Evolutionary conservation across 2,888 invertebrate species (phyloP).

Genomic region (Pollenia labialis): DNA sequence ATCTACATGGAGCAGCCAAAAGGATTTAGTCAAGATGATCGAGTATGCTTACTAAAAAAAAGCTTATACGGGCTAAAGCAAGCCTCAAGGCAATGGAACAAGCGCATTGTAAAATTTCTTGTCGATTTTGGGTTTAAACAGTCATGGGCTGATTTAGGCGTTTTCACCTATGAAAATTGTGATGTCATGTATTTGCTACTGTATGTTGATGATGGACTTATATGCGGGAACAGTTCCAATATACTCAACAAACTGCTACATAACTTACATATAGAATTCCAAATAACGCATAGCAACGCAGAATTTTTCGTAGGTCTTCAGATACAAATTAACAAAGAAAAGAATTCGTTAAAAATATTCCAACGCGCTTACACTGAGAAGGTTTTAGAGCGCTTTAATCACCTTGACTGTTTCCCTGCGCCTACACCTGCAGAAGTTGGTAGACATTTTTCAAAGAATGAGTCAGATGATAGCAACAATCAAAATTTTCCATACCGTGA

Average conservation of each 20-base stretch:
- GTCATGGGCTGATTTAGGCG: conserved; percentile 60
- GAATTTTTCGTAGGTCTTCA: conserved; percentile 60
- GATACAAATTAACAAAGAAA: neutral
- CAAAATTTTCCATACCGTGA: conserved; percentile 29
- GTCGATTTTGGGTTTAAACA: conserved; percentile 54
- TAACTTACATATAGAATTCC: too few relatives aligned
- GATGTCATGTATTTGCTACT: conserved; percentile 46
- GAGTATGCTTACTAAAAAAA: conserved; percentile 68
- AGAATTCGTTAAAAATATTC: too few relatives aligned
- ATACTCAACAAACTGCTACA: neutral
- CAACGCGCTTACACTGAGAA: too few relatives aligned
- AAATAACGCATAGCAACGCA: conserved; percentile 47
- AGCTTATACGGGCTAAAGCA: conserved; percentile 72
- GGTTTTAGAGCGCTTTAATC: too few relatives aligned
- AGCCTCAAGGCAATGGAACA: conserved; percentile 67
- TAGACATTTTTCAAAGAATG: too few relatives aligned
- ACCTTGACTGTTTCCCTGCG: too few relatives aligned
- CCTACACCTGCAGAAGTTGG: too few relatives aligned
- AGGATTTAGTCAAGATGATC: conserved; percentile 68
- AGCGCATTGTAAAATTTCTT: conserved; percentile 54
- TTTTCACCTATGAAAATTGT: conserved; percentile 52
- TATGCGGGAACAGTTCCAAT: conserved; percentile 66
- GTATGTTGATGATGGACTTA: conserved; percentile 76
- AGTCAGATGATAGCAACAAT: too few relatives aligned
- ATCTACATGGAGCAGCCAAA: too few relatives aligned